These are phyloP conservation scores for Subanguina moxae DNA, from an alignment of 1,140 invertebrate species.

Conservation along the genomic window DNA sequence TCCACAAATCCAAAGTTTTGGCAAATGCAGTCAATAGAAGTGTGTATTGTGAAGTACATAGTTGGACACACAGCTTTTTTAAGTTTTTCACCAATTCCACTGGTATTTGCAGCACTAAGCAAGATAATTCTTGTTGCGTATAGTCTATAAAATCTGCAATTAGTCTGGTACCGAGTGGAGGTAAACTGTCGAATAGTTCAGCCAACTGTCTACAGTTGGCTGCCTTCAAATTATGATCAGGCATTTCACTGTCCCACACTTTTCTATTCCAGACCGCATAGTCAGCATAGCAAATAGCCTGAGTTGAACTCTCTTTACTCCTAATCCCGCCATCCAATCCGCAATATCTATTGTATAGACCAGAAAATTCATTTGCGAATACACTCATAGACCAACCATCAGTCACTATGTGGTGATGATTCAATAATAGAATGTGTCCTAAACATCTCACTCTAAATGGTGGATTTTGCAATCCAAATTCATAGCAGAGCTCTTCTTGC, in stretches of 20 bases:
- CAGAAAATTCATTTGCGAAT: constrained; percentile 43
- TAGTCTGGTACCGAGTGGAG: constrained; percentile 15
- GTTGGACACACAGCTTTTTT: background rate
- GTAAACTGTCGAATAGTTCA: constrained; percentile 11
- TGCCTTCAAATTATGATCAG: too few species aligned
- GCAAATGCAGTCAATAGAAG: constrained; percentile 25
- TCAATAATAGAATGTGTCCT: constrained; percentile 14
- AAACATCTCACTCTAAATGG: background rate
- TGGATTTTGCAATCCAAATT: background rate
- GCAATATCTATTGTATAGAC: constrained; percentile 16
- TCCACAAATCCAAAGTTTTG: constrained; percentile 9
- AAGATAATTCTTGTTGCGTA: background rate
- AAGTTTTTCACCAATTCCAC: constrained; percentile 5
- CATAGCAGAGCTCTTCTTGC: background rate
- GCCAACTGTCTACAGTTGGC: constrained; percentile 15
- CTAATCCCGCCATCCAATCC: background rate
- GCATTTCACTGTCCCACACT: background rate
- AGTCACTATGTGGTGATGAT: constrained; percentile 53
- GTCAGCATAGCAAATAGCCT: constrained; percentile 27
- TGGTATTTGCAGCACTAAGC: background rate
- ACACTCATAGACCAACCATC: constrained; percentile 57
- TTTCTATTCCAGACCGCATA: constrained; percentile 13
- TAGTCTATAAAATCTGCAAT: background rate
- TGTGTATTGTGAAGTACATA: constrained; percentile 12
- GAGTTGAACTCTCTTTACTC: background rate